Conservation (phyloP, 2,113 vertebrate genomes). For the Saccopteryx bilineata region DNA sequence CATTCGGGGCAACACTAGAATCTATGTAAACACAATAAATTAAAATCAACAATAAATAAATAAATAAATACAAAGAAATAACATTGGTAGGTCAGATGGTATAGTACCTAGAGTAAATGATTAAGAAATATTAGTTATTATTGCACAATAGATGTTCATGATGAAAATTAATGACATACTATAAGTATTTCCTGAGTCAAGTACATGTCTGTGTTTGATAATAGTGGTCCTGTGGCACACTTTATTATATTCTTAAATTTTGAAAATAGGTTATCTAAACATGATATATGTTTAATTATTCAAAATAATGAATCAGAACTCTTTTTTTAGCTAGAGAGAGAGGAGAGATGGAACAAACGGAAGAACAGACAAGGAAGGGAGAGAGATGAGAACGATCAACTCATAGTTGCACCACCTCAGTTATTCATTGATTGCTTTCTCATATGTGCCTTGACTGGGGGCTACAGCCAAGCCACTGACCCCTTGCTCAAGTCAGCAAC, state of each 20-base stretch:
- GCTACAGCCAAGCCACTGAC: too few species aligned
- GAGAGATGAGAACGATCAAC: too few species aligned
- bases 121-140: conserved; percentile 38
- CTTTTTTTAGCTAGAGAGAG: too few species aligned
- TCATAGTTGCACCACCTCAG: too few species aligned
- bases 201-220: neutral
- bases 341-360: too few species aligned
- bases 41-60: too few species aligned
- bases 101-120: neutral
- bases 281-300: conserved; percentile 28
- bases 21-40: too few species aligned
- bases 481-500: too few species aligned
- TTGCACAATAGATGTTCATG: neutral
- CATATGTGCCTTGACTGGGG: too few species aligned
- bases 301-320: neutral
- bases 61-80: neutral
- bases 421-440: too few species aligned
- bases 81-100: neutral
- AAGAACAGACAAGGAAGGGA: too few species aligned
- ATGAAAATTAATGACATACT: conserved; percentile 22
- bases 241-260: neutral
- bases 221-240: neutral
- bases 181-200: neutral
- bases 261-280: conserved; percentile 11
- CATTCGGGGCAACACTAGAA: too few species aligned